phyloP scores from a whole-genome alignment of 2,888 invertebrate genomes.

The Drosophila cognata region DNA sequence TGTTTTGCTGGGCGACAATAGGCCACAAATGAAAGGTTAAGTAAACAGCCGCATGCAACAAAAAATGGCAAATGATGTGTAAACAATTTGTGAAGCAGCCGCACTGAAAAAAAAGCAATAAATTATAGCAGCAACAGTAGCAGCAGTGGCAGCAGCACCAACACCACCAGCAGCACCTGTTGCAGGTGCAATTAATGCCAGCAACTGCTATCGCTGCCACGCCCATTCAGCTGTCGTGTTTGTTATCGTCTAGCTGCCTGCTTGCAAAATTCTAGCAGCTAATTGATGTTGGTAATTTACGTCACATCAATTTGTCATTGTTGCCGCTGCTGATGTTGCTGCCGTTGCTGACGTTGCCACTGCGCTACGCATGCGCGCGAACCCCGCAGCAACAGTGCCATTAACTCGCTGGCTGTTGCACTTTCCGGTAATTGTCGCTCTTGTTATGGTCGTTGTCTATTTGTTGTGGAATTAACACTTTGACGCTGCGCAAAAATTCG shows the following conservation, averaged over 20 bases:
- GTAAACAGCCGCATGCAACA: slow-evolving; percentile 13
- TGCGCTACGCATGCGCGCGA: slow-evolving; percentile 72
- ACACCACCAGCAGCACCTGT: slow-evolving; percentile 50
- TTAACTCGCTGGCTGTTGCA: slow-evolving; percentile 54
- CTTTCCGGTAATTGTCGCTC: slow-evolving; percentile 49
- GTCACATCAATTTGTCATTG: slow-evolving; percentile 53
- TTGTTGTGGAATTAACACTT: slow-evolving; percentile 73
- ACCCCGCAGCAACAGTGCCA: slow-evolving; percentile 55
- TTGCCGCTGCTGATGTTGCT: slow-evolving; percentile 15
- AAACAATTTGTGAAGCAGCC: slow-evolving; percentile 35
- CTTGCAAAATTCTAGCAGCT: slow-evolving; percentile 51
- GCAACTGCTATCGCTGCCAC: slow-evolving; percentile 20
- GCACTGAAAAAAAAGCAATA: slow-evolving; percentile 15
- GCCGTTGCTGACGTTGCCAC: slow-evolving; percentile 49
- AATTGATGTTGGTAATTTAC: slow-evolving; percentile 66
- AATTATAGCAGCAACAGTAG: slow-evolving; percentile 8
- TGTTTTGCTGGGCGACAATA: slow-evolving; percentile 30
- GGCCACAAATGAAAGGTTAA: slow-evolving; percentile 22
- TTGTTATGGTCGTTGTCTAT: slow-evolving; percentile 51
- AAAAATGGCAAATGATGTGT: slow-evolving; percentile 32
- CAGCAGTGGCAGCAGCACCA: not conserved
- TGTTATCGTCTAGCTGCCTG: not conserved
- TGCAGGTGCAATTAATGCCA: slow-evolving; percentile 40
- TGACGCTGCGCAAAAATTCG: slow-evolving; percentile 58
- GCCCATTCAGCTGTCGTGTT: slow-evolving; percentile 10